Conservation (phyloP, 1,140 invertebrate genomes). For the Proctacanthus coquilletti region DNA sequence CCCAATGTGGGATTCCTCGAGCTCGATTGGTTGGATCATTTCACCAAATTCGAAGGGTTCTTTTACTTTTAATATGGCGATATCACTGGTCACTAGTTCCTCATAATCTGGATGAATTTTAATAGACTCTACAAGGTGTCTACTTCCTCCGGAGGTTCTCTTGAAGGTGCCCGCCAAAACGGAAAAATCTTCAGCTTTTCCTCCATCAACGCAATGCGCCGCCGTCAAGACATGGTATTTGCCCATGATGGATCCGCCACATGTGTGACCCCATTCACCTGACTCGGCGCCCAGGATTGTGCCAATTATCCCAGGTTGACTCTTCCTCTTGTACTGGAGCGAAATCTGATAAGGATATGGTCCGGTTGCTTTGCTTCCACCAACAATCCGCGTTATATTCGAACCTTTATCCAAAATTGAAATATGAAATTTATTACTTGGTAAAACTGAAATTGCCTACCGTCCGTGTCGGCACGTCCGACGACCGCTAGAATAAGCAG, state of each 20-base stretch:
- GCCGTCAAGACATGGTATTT: slow-evolving; percentile 26
- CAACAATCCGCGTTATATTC: slow-evolving; percentile 15
- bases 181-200: slow-evolving; percentile 18
- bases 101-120: slow-evolving; percentile 20
- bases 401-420: too few species aligned
- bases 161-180: slow-evolving; percentile 32
- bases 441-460: too few species aligned
- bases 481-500: too few species aligned
- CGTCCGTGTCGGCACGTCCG: too few species aligned
- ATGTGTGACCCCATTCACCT: slow-evolving; percentile 19
- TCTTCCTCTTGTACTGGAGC: slow-evolving; percentile 15
- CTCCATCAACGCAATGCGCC: slow-evolving; percentile 26
- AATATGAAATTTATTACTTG: too few species aligned
- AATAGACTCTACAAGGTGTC: slow-evolving; percentile 13
- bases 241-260: slow-evolving; percentile 28
- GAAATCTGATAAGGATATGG: slow-evolving; percentile 24
- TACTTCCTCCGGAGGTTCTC: slow-evolving; percentile 28
- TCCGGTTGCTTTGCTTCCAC: slow-evolving; percentile 16
- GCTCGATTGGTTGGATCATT: slow-evolving; percentile 11
- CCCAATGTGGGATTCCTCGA: slow-evolving; percentile 13
- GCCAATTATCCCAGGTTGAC: too few species aligned
- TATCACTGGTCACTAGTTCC: slow-evolving; percentile 20
- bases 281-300: slow-evolving; percentile 1
- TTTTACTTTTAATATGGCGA: slow-evolving; percentile 19
- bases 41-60: slow-evolving; percentile 15